Evolutionary conservation across 2,888 invertebrate genomes (phyloP).

Genomic region (Melolontha melolontha): DNA sequence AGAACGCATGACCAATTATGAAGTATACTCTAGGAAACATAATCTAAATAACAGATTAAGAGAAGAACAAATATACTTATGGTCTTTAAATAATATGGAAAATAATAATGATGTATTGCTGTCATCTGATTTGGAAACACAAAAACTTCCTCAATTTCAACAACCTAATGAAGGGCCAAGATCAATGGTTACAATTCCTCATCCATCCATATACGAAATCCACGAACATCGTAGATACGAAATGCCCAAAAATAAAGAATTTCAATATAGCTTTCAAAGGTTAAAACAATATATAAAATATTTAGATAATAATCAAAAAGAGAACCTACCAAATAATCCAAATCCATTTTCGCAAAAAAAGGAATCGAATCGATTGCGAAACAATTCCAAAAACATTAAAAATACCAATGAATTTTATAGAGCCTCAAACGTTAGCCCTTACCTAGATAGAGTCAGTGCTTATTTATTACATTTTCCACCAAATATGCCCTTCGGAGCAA

Average conservation of each 20-base stretch:
- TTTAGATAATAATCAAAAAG: constrained; percentile 1
- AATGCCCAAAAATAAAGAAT: constrained; percentile 4
- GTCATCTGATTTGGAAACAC: neutral
- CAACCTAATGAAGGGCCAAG: neutral
- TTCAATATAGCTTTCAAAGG: constrained; percentile 28
- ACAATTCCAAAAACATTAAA: neutral
- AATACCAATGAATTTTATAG: neutral
- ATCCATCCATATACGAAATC: neutral
- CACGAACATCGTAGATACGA: neutral
- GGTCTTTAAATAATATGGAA: constrained; percentile 42
- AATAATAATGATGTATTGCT: neutral
- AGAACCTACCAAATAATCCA: neutral
- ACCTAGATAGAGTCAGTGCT: neutral
- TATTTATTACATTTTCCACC: constrained; percentile 25
- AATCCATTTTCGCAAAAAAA: neutral
- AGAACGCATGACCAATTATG: constrained; percentile 9
- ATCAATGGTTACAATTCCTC: neutral
- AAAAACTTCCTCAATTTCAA: neutral
- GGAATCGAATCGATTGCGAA: neutral
- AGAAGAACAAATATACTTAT: constrained; percentile 46
- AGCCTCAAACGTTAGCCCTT: too few species aligned
- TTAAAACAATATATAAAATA: constrained; percentile 37
- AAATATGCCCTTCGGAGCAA: constrained; percentile 2
- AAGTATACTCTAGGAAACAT: constrained; percentile 4
- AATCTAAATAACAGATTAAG: constrained; percentile 21